These are phyloP conservation scores for Scolopax rusticola DNA, from an alignment of 2,797 vertebrate genomes.

Conservation along the genomic window DNA sequence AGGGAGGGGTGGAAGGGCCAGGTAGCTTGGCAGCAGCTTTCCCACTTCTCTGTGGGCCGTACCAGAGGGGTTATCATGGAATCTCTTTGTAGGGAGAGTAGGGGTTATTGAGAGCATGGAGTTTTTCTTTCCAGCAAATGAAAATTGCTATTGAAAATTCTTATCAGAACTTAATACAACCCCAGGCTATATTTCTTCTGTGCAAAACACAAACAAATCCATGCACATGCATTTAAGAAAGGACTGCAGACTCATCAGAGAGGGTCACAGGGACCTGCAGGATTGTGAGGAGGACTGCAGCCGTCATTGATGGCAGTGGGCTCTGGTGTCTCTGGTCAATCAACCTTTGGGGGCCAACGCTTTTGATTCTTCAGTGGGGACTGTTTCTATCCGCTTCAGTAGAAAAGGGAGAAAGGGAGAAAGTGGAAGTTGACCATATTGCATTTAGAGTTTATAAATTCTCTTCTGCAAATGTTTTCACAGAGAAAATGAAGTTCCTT, in stretches of 20 bases:
- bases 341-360: background rate
- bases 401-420: background rate
- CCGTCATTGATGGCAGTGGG: background rate
- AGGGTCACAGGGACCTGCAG: background rate
- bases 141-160: background rate
- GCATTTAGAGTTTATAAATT: background rate
- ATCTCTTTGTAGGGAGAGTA: background rate
- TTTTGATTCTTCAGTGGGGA: background rate
- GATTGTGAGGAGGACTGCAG: background rate
- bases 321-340: background rate
- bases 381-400: background rate
- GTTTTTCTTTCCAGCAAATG: background rate
- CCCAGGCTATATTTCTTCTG: background rate
- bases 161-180: background rate
- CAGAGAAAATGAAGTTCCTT: background rate
- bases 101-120: background rate
- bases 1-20: background rate
- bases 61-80: background rate
- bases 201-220: background rate
- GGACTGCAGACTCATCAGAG: background rate
- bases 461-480: background rate
- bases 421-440: background rate
- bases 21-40: background rate
- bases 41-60: background rate
- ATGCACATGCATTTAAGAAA: background rate